These are phyloP conservation scores for Martes martes DNA, from an alignment of 2,113 vertebrate species.

Conservation along the genomic window DNA sequence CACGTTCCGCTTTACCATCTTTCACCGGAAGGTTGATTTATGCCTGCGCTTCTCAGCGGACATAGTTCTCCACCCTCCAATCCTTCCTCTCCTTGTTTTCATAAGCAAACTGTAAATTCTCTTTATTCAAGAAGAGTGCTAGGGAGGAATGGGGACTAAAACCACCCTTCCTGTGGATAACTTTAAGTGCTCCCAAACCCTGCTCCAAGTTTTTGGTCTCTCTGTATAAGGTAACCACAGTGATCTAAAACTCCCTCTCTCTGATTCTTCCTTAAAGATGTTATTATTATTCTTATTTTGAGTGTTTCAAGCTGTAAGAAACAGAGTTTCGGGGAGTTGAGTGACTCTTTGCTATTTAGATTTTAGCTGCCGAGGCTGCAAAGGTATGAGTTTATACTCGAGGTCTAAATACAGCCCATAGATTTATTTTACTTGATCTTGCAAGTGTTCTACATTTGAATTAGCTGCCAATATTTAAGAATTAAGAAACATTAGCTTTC, in stretches of 20 bases:
- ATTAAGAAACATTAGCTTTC: background rate
- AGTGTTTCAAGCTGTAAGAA: background rate
- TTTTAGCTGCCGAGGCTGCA: background rate
- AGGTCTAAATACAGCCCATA: background rate
- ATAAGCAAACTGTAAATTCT: slow-evolving; percentile 2
- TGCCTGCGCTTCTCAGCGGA: background rate
- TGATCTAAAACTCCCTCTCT: background rate
- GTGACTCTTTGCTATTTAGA: background rate
- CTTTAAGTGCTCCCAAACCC: background rate
- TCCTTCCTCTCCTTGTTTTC: background rate
- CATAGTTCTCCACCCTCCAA: background rate
- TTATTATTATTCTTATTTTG: background rate
- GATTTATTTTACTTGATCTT: background rate
- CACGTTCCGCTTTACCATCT: slow-evolving; percentile 46
- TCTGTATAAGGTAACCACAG: background rate
- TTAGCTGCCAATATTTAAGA: background rate
- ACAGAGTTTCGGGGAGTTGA: background rate
- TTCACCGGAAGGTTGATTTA: slow-evolving; percentile 7
- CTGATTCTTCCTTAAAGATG: background rate
- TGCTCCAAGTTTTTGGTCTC: background rate
- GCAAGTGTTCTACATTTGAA: background rate
- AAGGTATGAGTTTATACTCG: background rate
- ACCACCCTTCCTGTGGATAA: background rate
- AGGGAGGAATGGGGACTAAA: background rate
- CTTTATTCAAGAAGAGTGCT: background rate